Conservation (phyloP, 2,888 invertebrate species). For the Sinotaia quadrata region DNA sequence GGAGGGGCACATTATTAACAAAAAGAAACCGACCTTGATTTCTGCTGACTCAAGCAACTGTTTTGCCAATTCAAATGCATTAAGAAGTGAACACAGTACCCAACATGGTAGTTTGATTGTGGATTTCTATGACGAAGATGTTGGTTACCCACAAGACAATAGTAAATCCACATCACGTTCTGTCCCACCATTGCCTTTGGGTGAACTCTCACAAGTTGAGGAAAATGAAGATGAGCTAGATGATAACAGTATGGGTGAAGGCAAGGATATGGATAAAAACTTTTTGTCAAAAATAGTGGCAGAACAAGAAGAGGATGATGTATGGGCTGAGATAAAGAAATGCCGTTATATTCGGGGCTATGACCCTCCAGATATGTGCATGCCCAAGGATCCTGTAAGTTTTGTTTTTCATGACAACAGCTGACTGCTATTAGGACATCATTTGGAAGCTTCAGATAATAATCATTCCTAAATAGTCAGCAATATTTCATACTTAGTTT, state of each 20-base stretch:
- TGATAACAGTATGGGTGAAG: background rate
- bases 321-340: conserved; percentile 42
- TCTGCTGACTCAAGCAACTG: too few species aligned
- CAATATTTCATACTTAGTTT: too few species aligned
- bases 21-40: too few species aligned
- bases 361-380: conserved; percentile 48
- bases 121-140: conserved; percentile 14
- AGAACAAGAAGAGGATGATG: conserved; percentile 2
- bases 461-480: too few species aligned
- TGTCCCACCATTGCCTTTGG: background rate
- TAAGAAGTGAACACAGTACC: too few species aligned
- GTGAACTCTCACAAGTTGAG: background rate
- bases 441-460: too few species aligned
- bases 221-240: background rate
- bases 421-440: too few species aligned
- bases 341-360: conserved; percentile 46
- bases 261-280: background rate
- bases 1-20: too few species aligned
- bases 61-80: too few species aligned
- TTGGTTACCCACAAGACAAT: background rate
- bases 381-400: conserved; percentile 35
- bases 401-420: conserved; percentile 44
- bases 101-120: background rate
- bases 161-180: conserved; percentile 10
- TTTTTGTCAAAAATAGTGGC: background rate